A percentile compares a stretch with the other conserved stretches of the same genome.
Conservation (phyloP, 2,113 vertebrate species). For the Nyctereutes procyonoides region DNA sequence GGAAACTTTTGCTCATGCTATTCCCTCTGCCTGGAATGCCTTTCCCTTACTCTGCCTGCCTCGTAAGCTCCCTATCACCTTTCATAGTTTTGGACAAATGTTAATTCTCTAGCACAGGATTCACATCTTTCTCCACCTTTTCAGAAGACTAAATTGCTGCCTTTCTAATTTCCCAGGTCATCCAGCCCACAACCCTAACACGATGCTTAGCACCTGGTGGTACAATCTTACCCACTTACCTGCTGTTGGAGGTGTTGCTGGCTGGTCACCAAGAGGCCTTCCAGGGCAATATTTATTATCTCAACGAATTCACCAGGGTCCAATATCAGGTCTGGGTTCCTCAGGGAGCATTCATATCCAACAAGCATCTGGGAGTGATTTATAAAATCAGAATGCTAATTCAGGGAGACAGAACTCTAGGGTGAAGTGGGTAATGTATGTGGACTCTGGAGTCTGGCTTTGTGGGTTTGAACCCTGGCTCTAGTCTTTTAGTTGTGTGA, state of each 20-base stretch:
- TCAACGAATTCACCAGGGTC: not conserved
- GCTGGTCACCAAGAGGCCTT: not conserved
- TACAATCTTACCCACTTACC: not conserved
- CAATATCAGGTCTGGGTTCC: not conserved
- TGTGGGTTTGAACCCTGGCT: not conserved
- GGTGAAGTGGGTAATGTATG: not conserved
- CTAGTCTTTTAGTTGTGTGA: not conserved
- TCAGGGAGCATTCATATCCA: not conserved
- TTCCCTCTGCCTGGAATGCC: too few relatives aligned
- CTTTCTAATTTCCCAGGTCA: not conserved
- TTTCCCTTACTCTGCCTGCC: not conserved
- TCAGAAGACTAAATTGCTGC: not conserved
- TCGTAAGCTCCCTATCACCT: not conserved
- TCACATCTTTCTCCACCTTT: not conserved
- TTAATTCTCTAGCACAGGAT: not conserved
- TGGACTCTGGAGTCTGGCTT: not conserved
- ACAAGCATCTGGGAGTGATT: not conserved
- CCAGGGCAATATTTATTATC: not conserved
- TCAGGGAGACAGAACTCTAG: not conserved
- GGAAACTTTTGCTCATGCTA: not conserved
- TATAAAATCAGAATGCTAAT: not conserved
- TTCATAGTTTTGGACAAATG: not conserved
- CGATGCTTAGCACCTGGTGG: not conserved
- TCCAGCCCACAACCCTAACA: not conserved
- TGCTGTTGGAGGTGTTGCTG: not conserved